These are phyloP conservation scores for Intellagama lesueurii DNA, from an alignment of 2,797 vertebrate species.

Conservation along the genomic window DNA sequence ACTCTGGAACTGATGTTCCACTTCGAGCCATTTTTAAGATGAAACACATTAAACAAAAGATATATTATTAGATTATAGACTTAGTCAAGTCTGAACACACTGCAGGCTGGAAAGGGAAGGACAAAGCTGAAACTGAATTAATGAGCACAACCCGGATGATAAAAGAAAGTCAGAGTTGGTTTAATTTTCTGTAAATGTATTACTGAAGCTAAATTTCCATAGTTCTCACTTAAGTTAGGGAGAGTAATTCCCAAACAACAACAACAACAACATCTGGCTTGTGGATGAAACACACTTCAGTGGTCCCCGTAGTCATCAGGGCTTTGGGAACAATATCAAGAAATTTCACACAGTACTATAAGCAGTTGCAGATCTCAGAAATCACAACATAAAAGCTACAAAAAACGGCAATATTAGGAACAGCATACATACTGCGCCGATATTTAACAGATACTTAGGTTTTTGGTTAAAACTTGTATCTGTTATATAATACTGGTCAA, in stretches of 20 bases:
- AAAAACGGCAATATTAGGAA: too few species aligned
- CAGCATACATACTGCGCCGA: too few species aligned
- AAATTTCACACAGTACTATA: too few species aligned
- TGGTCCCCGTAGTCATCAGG: too few species aligned
- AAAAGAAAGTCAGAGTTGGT: background rate
- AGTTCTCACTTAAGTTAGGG: rapidly evolving
- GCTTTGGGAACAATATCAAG: too few species aligned
- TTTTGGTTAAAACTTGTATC: too few species aligned
- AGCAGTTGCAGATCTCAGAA: too few species aligned
- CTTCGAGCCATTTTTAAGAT: slow-evolving; percentile 60
- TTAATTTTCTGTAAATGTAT: slow-evolving; percentile 26
- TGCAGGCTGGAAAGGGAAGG: slow-evolving; percentile 41
- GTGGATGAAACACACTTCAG: too few species aligned
- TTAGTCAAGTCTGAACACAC: slow-evolving; percentile 58
- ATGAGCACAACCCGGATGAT: slow-evolving; percentile 37
- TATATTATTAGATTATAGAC: slow-evolving; percentile 63
- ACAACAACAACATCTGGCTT: too few species aligned
- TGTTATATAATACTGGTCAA: too few species aligned
- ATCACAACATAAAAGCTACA: too few species aligned
- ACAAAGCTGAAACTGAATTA: slow-evolving; percentile 54
- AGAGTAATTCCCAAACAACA: slow-evolving; percentile 17
- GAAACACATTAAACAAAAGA: slow-evolving; percentile 63
- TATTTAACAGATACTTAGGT: too few species aligned
- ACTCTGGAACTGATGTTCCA: slow-evolving; percentile 44
- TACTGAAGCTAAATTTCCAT: background rate